A percentile compares a stretch with the other conserved stretches of the same genome.
Evolutionary conservation across 1,140 invertebrate species (phyloP).

Genomic region (Calephelis virginiensis): DNA sequence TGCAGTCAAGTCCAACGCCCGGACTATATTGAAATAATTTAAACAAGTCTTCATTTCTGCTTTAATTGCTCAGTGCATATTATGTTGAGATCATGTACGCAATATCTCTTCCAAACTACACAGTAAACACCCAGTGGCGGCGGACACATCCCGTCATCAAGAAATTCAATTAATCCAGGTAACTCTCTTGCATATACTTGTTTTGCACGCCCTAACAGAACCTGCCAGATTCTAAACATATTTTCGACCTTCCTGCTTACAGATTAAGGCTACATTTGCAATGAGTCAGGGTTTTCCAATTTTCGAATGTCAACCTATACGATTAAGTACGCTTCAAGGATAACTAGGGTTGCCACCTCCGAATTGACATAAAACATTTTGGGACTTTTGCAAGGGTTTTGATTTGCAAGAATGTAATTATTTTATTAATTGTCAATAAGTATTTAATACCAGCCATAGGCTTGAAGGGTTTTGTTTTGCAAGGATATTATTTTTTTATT

Average conservation of each 20-base stretch:
- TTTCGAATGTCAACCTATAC: constrained; percentile 8
- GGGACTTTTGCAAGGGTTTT: no score
- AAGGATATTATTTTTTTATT: no score
- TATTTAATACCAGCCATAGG: no score
- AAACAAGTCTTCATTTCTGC: no score
- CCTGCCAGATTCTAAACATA: background rate
- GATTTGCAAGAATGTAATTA: no score
- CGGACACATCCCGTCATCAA: constrained; percentile 21
- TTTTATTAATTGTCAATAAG: no score
- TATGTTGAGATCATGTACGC: constrained; percentile 3
- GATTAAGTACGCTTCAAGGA: background rate
- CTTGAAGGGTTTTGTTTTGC: no score
- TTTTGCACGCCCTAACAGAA: constrained; percentile 10
- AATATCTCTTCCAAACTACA: constrained; percentile 10
- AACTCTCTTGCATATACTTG: constrained; percentile 18
- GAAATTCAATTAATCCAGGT: constrained; percentile 24
- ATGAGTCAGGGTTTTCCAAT: background rate
- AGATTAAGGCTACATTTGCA: background rate
- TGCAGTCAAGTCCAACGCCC: no score
- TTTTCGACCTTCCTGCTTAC: background rate
- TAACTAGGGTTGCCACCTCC: background rate
- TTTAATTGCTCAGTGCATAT: background rate
- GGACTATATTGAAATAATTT: no score
- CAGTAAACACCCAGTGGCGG: constrained; percentile 19
- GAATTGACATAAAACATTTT: no score